These are phyloP conservation scores for Dinomys branickii DNA, from an alignment of 2,113 vertebrate species.

Conservation along the genomic window DNA sequence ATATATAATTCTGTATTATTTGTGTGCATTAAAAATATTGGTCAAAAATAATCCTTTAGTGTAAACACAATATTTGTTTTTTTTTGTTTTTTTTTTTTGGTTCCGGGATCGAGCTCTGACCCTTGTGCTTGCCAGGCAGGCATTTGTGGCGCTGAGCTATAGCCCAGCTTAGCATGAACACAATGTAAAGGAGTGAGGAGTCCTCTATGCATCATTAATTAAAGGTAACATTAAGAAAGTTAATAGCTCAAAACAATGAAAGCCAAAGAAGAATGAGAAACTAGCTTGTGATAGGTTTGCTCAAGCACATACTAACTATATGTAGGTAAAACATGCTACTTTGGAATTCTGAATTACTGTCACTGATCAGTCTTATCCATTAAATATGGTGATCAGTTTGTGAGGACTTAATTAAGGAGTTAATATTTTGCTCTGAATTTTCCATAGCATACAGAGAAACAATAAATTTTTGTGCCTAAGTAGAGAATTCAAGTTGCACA, in stretches of 20 bases:
- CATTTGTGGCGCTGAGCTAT: too few species aligned
- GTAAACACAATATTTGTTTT: background rate
- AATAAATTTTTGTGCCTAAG: background rate
- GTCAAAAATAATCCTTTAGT: background rate
- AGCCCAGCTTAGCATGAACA: too few species aligned
- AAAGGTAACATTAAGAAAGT: background rate
- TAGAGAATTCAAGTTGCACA: background rate
- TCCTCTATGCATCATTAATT: background rate
- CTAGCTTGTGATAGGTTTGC: background rate
- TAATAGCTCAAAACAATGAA: background rate
- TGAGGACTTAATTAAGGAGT: background rate
- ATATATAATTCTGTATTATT: background rate
- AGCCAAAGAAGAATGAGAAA: background rate
- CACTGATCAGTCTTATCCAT: background rate
- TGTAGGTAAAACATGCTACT: background rate
- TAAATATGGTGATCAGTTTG: background rate
- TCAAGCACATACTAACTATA: background rate
- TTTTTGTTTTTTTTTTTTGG: too few species aligned
- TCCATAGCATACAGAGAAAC: background rate
- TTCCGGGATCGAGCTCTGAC: too few species aligned
- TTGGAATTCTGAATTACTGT: background rate
- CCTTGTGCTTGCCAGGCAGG: too few species aligned
- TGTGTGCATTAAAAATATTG: background rate
- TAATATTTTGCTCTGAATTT: background rate
- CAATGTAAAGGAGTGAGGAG: background rate